Evolutionary conservation across 23 tunicate species (phyloP), one percentile per base, ranked within the genome.

Genomic region (Halocynthia roretzi): DNA sequence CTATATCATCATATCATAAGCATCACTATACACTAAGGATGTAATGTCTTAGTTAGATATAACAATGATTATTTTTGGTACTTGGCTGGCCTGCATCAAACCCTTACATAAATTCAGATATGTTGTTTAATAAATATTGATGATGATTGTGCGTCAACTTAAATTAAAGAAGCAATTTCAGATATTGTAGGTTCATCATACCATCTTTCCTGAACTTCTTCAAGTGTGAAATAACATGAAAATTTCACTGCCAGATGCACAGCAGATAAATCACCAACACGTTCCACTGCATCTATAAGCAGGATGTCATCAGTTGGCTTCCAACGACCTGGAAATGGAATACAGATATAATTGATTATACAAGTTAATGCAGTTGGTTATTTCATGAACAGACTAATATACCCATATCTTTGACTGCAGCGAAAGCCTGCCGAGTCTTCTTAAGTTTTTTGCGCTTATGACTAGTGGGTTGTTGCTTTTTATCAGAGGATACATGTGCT

Each of bases 161-260:
- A 31, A 31, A 31, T 31, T 0, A 31, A 31, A 31, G 44, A 31
- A 31, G 44, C 44, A 31, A 0, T 31, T 31, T 31, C 44, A 31
- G 44, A 31, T 31, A 31, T 31, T 31, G 44, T 31, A 31, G 44
- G 44, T 31, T 31, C 4, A 31, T 31, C 56, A 17, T 50, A 71
- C 98, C 98, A 92, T 51, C 92, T 51, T 75, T 92, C 92, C 61
- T 86, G 91, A 10, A 92, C 61, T 73, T 92, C 98, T 68, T 92
- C 87, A 12, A 92, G 68, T 7, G 98, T 82, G 51, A 92, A 92
- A 11, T 72, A 81, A 67, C 92, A 92, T 23, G 98, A 92, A 86
- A 92, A 92, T 67, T 92, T 92, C 11, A 92, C 92, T 51, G 61
- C 85, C 10, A 83, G 61, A 82, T 92, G 87, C 54, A 92, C 86